Evolutionary conservation across 1,140 invertebrate species (phyloP).

Genomic region (Rhopalosiphum maidis): DNA sequence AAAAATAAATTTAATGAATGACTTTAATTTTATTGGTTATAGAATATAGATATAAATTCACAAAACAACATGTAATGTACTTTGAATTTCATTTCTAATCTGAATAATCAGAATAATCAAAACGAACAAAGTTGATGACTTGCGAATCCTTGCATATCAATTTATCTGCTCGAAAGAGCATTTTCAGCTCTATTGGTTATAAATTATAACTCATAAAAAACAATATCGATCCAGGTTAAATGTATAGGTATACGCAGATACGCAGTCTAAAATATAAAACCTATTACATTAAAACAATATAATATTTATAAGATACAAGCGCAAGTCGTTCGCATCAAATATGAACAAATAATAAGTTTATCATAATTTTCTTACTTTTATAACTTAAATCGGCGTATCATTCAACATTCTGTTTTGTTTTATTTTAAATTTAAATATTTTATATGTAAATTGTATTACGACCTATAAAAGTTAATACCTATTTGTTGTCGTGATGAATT

Average conservation of each 20-base stretch:
- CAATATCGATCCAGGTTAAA: not conserved
- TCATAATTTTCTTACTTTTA: not conserved
- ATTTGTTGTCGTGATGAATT: too few relatives aligned
- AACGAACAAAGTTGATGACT: not conserved
- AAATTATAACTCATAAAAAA: not conserved
- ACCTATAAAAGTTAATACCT: too few relatives aligned
- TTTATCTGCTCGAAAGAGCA: not conserved
- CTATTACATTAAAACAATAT: not conserved
- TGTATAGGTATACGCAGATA: too few relatives aligned
- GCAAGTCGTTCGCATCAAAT: not conserved
- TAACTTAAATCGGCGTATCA: not conserved
- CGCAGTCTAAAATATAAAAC: not conserved
- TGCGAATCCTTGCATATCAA: not conserved
- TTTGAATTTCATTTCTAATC: not conserved
- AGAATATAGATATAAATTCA: not conserved
- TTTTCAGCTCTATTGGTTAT: not conserved
- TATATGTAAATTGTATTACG: not conserved
- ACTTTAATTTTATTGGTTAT: too few relatives aligned
- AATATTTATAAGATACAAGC: not conserved
- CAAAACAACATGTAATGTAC: not conserved
- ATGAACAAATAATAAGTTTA: not conserved
- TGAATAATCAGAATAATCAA: not conserved
- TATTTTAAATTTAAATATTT: not conserved
- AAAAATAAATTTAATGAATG: not conserved
- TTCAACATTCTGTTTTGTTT: not conserved